Evolutionary conservation across 2,797 vertebrate species (phyloP).

Genomic region (Erethizon dorsatum): DNA sequence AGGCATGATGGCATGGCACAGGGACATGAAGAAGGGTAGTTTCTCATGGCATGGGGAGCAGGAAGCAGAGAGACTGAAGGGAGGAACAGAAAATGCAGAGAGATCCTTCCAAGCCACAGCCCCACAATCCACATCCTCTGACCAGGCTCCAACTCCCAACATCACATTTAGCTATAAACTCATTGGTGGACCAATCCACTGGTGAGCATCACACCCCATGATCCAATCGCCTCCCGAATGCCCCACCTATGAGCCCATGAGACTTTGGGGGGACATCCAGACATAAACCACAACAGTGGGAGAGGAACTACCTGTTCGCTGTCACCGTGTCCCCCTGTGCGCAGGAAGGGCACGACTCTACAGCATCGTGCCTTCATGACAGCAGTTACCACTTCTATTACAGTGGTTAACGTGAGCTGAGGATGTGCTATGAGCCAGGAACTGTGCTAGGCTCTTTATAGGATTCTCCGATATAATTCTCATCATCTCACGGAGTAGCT

Average conservation of each 20-base stretch:
- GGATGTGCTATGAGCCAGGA: not conserved
- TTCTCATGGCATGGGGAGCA: not conserved
- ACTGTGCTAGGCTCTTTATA: not conserved
- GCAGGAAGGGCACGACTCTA: not conserved
- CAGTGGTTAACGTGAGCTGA: too few species aligned
- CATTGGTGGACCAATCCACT: not conserved
- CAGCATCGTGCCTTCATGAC: not conserved
- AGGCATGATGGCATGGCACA: not conserved
- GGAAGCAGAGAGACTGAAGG: not conserved
- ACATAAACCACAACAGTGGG: not conserved
- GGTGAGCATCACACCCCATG: not conserved
- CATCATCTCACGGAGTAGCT: not conserved
- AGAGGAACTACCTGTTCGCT: not conserved
- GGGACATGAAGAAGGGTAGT: not conserved
- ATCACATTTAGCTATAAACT: not conserved
- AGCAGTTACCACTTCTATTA: not conserved
- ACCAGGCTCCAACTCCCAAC: not conserved
- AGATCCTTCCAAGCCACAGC: not conserved
- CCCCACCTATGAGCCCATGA: not conserved
- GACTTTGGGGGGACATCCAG: not conserved
- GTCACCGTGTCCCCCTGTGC: fast-evolving
- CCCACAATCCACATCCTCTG: not conserved
- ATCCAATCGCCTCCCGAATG: not conserved
- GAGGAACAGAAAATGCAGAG: not conserved
- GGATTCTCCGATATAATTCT: not conserved